These are phyloP conservation scores for Trachelus stipa DNA, from an alignment of 2,888 invertebrate genomes.

Conservation along the genomic window DNA sequence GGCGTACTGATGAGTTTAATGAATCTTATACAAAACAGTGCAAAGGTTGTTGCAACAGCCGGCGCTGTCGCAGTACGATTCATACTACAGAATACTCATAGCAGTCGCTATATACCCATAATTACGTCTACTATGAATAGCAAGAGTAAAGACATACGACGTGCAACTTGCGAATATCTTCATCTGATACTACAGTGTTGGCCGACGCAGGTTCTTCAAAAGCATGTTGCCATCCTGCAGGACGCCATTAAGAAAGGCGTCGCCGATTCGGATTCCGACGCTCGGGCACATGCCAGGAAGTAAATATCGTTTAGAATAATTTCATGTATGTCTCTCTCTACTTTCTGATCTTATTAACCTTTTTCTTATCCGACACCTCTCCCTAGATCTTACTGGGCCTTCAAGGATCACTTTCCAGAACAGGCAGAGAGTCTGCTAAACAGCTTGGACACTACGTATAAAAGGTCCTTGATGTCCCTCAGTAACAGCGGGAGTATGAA, in stretches of 20 bases:
- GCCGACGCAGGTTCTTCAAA: conserved; percentile 86
- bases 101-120: conserved; percentile 83
- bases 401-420: conserved; percentile 89
- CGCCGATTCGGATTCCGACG: conserved; percentile 93
- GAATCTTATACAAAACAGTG: conserved; percentile 93
- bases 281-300: conserved; percentile 85
- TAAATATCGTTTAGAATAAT: conserved; percentile 62
- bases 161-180: conserved; percentile 83
- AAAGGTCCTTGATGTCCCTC: conserved; percentile 75
- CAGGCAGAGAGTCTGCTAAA: conserved; percentile 87
- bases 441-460: conserved; percentile 83
- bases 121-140: conserved; percentile 81
- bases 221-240: conserved; percentile 79
- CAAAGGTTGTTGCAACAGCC: conserved; percentile 93
- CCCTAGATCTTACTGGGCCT: conserved; percentile 88
- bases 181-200: conserved; percentile 87
- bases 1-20: conserved; percentile 86
- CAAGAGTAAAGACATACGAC: conserved; percentile 93
- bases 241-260: conserved; percentile 90
- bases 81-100: conserved; percentile 86
- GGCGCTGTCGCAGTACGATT: conserved; percentile 88
- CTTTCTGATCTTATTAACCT: neutral
- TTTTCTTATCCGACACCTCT: conserved; percentile 9
- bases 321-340: neutral
- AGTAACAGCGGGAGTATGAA: conserved; percentile 70